A percentile compares a stretch with the other conserved stretches of the same genome.
Conservation (phyloP, 2,888 invertebrate species). For the Amiota minor region DNA sequence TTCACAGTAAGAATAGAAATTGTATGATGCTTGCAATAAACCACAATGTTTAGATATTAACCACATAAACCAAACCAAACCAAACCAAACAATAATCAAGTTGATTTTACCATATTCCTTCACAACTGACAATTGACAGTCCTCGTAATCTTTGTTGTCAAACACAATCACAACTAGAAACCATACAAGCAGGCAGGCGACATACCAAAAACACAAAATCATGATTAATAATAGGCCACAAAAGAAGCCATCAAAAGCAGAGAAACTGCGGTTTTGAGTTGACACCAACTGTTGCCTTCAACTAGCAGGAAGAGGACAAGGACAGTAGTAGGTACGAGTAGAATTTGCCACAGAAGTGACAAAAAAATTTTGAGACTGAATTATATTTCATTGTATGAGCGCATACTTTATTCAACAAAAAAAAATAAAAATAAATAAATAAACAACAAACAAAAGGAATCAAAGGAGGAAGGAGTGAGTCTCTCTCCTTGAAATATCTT, state of each 20-base stretch:
- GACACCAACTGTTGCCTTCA: slow-evolving; percentile 12
- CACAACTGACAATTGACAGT: too few species aligned
- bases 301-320: background rate
- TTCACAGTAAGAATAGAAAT: background rate
- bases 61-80: too few species aligned
- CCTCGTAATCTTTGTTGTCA: too few species aligned
- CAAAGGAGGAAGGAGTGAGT: background rate
- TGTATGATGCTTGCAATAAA: too few species aligned
- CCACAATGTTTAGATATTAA: too few species aligned
- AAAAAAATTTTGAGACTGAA: background rate
- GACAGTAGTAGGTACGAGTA: background rate
- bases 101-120: too few species aligned
- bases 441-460: background rate
- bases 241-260: slow-evolving; percentile 1
- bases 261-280: background rate
- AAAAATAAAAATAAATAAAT: slow-evolving; percentile 2
- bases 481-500: too few species aligned
- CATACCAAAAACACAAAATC: too few species aligned
- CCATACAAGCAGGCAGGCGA: too few species aligned
- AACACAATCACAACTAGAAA: too few species aligned
- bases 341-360: background rate
- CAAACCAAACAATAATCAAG: too few species aligned
- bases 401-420: background rate
- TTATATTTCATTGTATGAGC: too few species aligned
- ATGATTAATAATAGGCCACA: background rate